Evolutionary conservation across 2,113 vertebrate genomes (phyloP).

Genomic region (Nipponia nippon): DNA sequence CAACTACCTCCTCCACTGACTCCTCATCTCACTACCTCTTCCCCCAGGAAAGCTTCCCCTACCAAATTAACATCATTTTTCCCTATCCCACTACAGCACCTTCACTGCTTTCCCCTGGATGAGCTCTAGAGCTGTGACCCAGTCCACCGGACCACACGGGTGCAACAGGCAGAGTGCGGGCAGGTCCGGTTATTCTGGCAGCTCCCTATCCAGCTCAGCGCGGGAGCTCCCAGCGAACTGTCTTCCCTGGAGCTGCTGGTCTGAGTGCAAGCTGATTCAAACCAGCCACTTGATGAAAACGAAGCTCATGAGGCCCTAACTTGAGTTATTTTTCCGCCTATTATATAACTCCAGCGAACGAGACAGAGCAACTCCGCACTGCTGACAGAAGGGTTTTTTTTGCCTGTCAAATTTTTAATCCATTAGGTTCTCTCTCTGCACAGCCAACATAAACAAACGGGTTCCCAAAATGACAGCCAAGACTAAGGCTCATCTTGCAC

Average conservation of each 20-base stretch:
- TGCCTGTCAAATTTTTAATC: neutral
- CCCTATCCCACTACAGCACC: no score
- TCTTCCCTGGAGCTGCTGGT: neutral
- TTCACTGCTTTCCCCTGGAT: neutral
- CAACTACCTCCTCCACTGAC: neutral
- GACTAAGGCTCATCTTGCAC: neutral
- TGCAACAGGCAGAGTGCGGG: neutral
- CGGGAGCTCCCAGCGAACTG: neutral
- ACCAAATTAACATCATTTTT: neutral
- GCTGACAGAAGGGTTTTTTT: neutral
- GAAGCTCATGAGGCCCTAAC: neutral
- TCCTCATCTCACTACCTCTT: neutral
- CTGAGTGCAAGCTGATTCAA: neutral
- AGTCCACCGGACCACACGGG: fast-evolving
- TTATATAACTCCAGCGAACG: neutral
- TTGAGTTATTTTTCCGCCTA: neutral
- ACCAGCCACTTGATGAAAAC: neutral
- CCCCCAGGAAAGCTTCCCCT: neutral
- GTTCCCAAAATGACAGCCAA: conserved; percentile 3
- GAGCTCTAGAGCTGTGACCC: neutral
- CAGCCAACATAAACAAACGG: neutral
- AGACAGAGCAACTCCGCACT: neutral
- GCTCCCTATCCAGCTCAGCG: neutral
- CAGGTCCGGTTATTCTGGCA: neutral
- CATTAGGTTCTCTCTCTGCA: neutral